Evolutionary conservation across 37 sponge, comb jelly and placozoan species (phyloP), one percentile per base, ranked within the genome.

Genomic region (Haliclona indistincta): DNA sequence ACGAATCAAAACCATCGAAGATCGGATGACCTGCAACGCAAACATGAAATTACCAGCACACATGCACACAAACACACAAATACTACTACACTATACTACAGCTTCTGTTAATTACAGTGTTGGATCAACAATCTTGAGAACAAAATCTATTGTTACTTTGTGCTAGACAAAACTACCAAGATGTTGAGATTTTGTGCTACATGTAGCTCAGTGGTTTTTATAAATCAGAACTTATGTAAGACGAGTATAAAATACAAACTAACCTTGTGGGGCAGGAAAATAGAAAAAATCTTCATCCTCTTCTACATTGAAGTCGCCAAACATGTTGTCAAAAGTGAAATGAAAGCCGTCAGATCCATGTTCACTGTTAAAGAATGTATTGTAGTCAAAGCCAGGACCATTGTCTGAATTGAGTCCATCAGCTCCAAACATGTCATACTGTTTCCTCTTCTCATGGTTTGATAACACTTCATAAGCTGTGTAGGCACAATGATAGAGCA

Each of bases 391-490:
- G 1, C 54, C 65, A 6, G 70, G 68, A 20, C 72, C 72, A 36
- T 15, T 32, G 42, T 19, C 68, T 68, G 28, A 26, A 68, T 39
- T 38, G 10, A 23, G 25, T 17, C 78, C 73, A 37, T 65, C 67
- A 1, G 44, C 15, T 55, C 89, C 89, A 70, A 75, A 84, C 72
- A 47, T 67, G 58, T 89, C 89, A 43, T 89, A 89, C 20, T 89
- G 76, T 33, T 60, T 69, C 2, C 89, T 55, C 52, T 89, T 89
- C 15, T 89, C 64, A 0, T 69, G 38, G 60, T 89, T 71, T 64
- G 89, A 89, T 7, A 89, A 71, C 11, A 89, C 66, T 8, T 84
- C 84, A 63, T 89, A 89, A 37, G 89, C 89, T 89, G 47, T 39
- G 63, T 11, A 8, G 25, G 17, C 35, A 74, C 19, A 19, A 11